Conservation (phyloP, 2,888 invertebrate genomes). For the Yponomeuta cagnagella region DNA sequence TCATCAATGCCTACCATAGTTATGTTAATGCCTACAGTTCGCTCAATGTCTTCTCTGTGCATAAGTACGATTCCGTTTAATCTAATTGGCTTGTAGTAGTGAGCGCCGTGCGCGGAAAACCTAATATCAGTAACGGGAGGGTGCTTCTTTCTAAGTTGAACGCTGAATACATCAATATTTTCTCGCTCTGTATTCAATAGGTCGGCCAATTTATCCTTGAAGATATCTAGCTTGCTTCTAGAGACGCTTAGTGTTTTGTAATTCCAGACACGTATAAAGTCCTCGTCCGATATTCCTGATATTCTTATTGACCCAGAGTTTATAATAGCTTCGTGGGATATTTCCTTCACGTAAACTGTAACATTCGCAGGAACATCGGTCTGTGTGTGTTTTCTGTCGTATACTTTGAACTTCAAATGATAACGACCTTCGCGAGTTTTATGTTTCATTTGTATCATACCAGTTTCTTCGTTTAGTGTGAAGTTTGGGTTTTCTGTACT, state of each 20-base stretch:
- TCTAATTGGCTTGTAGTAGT: conserved; percentile 95
- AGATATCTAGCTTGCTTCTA: conserved; percentile 91
- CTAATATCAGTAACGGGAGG: conserved; percentile 94
- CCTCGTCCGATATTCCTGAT: conserved; percentile 95
- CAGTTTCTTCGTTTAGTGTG: conserved; percentile 91
- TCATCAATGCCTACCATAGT: conserved; percentile 99
- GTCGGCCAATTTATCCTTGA: conserved; percentile 90
- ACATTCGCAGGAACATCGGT: conserved; percentile 98
- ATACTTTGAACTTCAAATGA: conserved; percentile 88
- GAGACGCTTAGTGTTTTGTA: conserved; percentile 90
- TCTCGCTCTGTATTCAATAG: conserved; percentile 89
- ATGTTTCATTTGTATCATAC: conserved; percentile 96
- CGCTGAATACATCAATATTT: conserved; percentile 97
- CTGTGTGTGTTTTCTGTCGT: conserved; percentile 95
- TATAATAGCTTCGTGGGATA: conserved; percentile 95
- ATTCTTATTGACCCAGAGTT: conserved; percentile 97
- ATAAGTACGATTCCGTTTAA: conserved; percentile 95
- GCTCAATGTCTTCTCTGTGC: conserved; percentile 95
- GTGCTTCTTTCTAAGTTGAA: conserved; percentile 90
- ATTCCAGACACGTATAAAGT: conserved; percentile 96
- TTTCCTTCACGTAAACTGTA: conserved; percentile 93
- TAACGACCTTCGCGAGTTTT: conserved; percentile 93
- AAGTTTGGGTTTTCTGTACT: conserved; percentile 90
- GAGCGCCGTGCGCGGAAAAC: conserved; percentile 96
- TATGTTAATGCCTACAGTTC: conserved; percentile 95